Conservation (phyloP, 2,888 invertebrate species). For the Tenthredo notha region DNA sequence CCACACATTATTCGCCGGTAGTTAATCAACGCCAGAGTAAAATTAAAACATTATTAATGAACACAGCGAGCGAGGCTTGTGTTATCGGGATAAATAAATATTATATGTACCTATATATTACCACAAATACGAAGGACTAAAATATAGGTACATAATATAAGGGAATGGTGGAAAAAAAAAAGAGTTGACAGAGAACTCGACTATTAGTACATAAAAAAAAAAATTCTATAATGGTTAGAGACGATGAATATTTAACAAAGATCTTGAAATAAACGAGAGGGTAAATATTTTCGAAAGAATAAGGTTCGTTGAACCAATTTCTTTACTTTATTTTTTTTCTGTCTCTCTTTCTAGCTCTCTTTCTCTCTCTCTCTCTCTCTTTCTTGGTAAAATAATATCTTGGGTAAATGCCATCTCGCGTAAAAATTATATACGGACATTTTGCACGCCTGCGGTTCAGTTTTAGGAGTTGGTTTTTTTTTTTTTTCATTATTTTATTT, state of each 20-base stretch:
- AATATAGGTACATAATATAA: neutral
- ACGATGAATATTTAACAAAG: conserved; percentile 39
- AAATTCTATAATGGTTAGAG: conserved; percentile 16
- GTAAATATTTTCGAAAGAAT: conserved; percentile 39
- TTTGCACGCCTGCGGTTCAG: conserved; percentile 15
- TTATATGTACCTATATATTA: neutral
- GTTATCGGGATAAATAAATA: neutral
- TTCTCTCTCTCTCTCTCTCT: neutral
- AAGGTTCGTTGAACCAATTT: conserved; percentile 44
- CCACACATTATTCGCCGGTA: neutral
- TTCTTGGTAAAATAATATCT: conserved; percentile 4
- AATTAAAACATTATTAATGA: neutral
- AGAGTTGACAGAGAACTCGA: conserved; percentile 6
- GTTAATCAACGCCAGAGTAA: neutral
- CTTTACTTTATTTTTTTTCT: neutral
- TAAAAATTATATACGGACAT: conserved; percentile 25
- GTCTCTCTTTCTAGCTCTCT: neutral
- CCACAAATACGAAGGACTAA: neutral
- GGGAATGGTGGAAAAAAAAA: neutral
- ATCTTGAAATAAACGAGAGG: conserved; percentile 37
- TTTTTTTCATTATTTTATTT: neutral
- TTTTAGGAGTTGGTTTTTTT: conserved; percentile 17
- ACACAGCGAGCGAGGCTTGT: neutral
- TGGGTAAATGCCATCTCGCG: conserved; percentile 26
- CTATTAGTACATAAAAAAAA: neutral